Evolutionary conservation across 2,113 vertebrate species (phyloP).

Genomic region (Albula goreensis): DNA sequence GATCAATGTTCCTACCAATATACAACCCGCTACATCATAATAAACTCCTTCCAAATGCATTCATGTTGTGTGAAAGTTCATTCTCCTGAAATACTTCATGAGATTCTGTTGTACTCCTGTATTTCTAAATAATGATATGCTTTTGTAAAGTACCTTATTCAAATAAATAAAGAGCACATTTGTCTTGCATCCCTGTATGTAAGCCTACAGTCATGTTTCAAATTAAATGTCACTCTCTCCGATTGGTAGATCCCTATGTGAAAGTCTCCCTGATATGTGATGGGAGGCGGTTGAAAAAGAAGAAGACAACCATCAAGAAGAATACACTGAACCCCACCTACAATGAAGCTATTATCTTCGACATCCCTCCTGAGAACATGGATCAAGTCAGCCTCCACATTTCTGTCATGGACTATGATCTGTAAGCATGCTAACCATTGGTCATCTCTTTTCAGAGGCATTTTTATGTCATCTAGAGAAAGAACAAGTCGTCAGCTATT

Average conservation of each 20-base stretch:
- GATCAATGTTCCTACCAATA: too few species aligned
- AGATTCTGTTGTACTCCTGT: too few species aligned
- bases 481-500: not conserved
- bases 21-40: too few species aligned
- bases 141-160: too few species aligned
- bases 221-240: not conserved
- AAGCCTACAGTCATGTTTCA: not conserved
- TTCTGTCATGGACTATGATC: constrained; percentile 96
- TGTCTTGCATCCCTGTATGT: not conserved
- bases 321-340: constrained; percentile 96
- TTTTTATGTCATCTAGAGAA: not conserved
- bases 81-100: too few species aligned
- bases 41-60: too few species aligned
- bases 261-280: constrained; percentile 97
- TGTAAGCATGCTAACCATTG: constrained; percentile 69
- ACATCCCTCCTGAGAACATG: constrained; percentile 97
- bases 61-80: too few species aligned
- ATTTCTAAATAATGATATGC: too few species aligned
- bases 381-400: constrained; percentile 97
- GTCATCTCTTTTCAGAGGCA: not conserved
- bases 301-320: constrained; percentile 98
- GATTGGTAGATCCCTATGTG: constrained; percentile 84
- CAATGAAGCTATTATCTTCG: constrained; percentile 98
- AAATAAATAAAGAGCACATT: too few species aligned
- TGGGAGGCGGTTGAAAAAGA: constrained; percentile 93